phyloP scores from a whole-genome alignment of 2,113 vertebrate genomes.

The Suricata suricatta region DNA sequence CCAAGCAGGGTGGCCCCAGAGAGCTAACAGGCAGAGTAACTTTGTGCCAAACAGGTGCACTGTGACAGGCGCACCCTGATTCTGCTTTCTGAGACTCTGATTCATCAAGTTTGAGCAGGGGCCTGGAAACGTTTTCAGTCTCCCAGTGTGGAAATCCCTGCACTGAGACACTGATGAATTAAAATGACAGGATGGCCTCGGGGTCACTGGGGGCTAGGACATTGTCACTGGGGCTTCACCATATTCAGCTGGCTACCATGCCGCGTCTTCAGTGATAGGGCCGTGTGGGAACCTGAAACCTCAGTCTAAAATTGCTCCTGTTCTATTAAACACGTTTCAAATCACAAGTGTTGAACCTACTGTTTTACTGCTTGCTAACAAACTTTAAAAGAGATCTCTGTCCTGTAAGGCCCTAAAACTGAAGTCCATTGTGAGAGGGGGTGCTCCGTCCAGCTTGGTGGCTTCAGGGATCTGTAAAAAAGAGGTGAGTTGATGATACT shows the following conservation, averaged over 20 bases:
- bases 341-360: neutral
- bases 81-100: neutral
- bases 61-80: too few relatives aligned
- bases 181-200: neutral
- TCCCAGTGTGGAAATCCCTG: neutral
- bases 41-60: neutral
- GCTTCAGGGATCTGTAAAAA: conserved; percentile 94
- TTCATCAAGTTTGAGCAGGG: neutral
- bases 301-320: conserved; percentile 24
- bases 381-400: conserved; percentile 67
- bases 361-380: neutral
- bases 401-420: conserved; percentile 93
- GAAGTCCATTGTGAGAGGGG: conserved; percentile 96
- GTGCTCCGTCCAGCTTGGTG: conserved; percentile 92
- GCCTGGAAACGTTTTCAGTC: neutral
- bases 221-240: neutral
- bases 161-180: neutral
- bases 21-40: neutral
- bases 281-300: neutral
- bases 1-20: neutral
- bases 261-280: neutral
- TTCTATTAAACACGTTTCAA: neutral
- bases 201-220: neutral
- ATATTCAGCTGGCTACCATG: neutral
- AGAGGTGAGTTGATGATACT: conserved; percentile 89